A percentile compares a stretch with the other conserved stretches of the same genome.
These are phyloP conservation scores for Eupithecia exiguata DNA, from an alignment of 2,888 invertebrate genomes.

Conservation along the genomic window DNA sequence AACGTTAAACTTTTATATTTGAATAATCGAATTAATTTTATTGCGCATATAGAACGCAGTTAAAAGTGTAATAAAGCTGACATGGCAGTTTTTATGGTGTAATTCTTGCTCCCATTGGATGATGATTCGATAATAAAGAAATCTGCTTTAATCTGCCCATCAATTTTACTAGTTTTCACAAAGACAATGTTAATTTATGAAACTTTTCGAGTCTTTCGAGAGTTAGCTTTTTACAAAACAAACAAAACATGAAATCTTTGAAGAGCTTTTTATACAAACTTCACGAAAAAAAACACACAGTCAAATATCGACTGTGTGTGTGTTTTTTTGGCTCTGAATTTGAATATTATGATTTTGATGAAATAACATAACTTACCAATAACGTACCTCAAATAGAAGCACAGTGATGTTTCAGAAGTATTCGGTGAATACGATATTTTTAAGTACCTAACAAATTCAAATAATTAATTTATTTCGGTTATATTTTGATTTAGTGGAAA, in stretches of 20 bases:
- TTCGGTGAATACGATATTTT: not conserved
- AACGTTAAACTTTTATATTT: slow-evolving; percentile 35
- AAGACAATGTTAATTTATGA: not conserved
- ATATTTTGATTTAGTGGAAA: too few species aligned
- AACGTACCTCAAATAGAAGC: not conserved
- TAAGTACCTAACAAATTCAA: not conserved
- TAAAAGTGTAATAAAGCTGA: slow-evolving; percentile 62
- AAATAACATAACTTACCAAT: too few species aligned
- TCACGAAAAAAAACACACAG: too few species aligned
- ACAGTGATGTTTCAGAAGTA: not conserved
- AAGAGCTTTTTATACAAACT: too few species aligned
- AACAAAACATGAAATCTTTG: not conserved
- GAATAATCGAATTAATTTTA: slow-evolving; percentile 60
- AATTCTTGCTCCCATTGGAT: slow-evolving; percentile 52
- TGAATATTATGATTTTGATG: not conserved
- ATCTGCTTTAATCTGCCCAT: slow-evolving; percentile 6
- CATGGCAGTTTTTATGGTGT: slow-evolving; percentile 51
- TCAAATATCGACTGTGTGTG: too few species aligned
- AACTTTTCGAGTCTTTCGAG: not conserved
- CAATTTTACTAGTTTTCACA: not conserved
- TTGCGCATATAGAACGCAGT: slow-evolving; percentile 51
- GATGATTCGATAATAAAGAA: slow-evolving; percentile 22
- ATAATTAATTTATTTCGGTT: not conserved
- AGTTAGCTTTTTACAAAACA: not conserved
- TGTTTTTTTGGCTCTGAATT: too few species aligned